Conservation (phyloP, 2,113 vertebrate genomes). For the Oceanodroma tethys region DNA sequence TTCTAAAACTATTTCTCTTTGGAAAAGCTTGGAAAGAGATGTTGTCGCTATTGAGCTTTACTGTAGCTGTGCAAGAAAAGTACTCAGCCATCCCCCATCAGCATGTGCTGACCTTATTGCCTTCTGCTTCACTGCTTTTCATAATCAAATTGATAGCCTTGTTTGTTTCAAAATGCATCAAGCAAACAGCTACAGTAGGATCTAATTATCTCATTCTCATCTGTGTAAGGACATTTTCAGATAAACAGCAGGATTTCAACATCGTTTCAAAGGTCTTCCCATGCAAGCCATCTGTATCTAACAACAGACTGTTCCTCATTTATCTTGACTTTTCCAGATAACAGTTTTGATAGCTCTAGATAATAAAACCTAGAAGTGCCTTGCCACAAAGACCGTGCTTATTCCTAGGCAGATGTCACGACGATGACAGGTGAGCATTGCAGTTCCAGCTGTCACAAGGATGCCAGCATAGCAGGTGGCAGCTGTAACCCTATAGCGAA, state of each 20-base stretch:
- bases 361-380: neutral
- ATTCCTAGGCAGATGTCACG: neutral
- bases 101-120: neutral
- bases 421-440: neutral
- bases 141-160: neutral
- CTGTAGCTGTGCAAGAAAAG: neutral
- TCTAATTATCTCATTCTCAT: neutral
- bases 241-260: neutral
- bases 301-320: neutral
- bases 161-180: neutral
- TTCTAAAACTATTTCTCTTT: neutral
- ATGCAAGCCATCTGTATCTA: neutral
- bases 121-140: neutral
- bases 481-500: neutral
- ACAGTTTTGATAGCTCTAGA: neutral
- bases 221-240: neutral
- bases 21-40: neutral
- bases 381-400: rapidly evolving
- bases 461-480: neutral
- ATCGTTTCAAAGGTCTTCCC: neutral
- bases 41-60: neutral
- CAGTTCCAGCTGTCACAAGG: neutral
- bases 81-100: neutral
- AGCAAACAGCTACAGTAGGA: neutral
- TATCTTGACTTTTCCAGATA: neutral